A percentile compares a stretch with the other conserved stretches of the same genome.
phyloP scores from a whole-genome alignment of 1,140 invertebrate species.

The Drosophila funebris region DNA sequence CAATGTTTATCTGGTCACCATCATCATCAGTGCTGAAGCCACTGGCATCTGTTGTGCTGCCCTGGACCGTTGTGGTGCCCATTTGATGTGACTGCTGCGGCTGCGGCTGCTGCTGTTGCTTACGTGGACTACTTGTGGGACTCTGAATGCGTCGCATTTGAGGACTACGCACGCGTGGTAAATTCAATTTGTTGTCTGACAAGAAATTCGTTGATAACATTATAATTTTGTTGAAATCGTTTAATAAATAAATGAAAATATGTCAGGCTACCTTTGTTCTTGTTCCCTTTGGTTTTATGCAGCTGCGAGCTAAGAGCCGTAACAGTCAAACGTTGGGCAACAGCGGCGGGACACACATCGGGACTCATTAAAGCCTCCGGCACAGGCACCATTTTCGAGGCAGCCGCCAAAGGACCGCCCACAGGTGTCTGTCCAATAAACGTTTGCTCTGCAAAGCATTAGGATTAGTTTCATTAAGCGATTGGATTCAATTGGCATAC shows the following conservation, averaged over 20 bases:
- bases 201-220: not conserved
- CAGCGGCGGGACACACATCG: conserved; percentile 87
- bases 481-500: not conserved
- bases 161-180: conserved; percentile 75
- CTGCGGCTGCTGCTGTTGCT: conserved; percentile 40
- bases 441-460: conserved; percentile 48
- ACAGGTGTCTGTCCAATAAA: conserved; percentile 53
- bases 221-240: not conserved
- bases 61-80: not conserved
- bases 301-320: conserved; percentile 67
- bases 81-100: conserved; percentile 1
- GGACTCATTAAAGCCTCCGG: conserved; percentile 94
- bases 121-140: conserved; percentile 73
- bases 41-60: conserved; percentile 37
- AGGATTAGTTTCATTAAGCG: not conserved
- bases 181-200: conserved; percentile 78
- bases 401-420: conserved; percentile 88
- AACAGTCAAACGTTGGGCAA: conserved; percentile 72
- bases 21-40: conserved; percentile 79
- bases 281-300: conserved; percentile 74
- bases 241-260: not conserved
- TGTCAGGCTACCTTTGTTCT: conserved; percentile 75
- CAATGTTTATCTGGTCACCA: conserved; percentile 82
- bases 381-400: conserved; percentile 93
- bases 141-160: conserved; percentile 70